phyloP scores from a whole-genome alignment of 2,888 invertebrate genomes.

The Leptogaster cylindrica region DNA sequence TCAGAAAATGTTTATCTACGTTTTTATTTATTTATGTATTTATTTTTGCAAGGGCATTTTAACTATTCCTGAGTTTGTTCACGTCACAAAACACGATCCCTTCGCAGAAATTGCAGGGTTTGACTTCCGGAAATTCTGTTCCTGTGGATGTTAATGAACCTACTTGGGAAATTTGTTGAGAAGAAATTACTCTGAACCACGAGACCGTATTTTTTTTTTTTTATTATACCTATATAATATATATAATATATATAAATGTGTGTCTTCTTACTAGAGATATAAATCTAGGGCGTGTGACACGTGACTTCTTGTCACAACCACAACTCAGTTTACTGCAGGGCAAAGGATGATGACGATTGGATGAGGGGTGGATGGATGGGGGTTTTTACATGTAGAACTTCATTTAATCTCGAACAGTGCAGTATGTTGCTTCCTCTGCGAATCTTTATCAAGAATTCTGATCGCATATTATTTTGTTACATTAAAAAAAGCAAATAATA shows the following conservation, averaged over 20 bases:
- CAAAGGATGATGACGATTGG: background rate
- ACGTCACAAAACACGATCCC: too few relatives aligned
- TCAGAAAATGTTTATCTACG: too few relatives aligned
- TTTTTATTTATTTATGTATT: too few relatives aligned
- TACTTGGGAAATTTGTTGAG: conserved; percentile 28
- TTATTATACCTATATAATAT: too few relatives aligned
- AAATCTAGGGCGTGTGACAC: conserved; percentile 45
- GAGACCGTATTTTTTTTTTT: too few relatives aligned
- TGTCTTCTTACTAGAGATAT: conserved; percentile 30
- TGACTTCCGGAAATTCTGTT: conserved; percentile 12
- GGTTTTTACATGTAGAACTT: background rate
- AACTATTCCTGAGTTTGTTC: too few relatives aligned
- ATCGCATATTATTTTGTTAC: conserved; percentile 45
- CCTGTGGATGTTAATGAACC: conserved; percentile 27
- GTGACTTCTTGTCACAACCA: conserved; percentile 45
- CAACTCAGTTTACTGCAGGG: conserved; percentile 11
- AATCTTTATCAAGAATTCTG: conserved; percentile 45
- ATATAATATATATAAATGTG: conserved; percentile 8
- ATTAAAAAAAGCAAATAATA: conserved; percentile 16
- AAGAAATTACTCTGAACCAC: conserved; percentile 3
- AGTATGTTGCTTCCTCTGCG: conserved; percentile 32
- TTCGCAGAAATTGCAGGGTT: conserved; percentile 27
- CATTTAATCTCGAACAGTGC: background rate
- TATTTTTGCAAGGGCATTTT: too few relatives aligned
- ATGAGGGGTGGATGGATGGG: background rate